Evolutionary conservation across 2,113 vertebrate species (phyloP).

Genomic region (Pachypanchax playfairii): DNA sequence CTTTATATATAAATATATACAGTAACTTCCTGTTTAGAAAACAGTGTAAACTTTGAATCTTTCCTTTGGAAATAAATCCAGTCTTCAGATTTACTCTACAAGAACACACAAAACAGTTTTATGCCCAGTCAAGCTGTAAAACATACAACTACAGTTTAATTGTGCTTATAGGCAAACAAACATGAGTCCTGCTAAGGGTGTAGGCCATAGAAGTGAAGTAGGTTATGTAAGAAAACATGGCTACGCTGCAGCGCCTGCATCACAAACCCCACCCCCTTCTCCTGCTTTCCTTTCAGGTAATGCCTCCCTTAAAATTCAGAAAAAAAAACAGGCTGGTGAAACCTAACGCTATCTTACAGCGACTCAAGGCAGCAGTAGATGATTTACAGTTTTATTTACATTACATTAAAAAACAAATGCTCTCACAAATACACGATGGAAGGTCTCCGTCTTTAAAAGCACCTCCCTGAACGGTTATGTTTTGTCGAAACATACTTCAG

Average conservation of each 20-base stretch:
- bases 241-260: constrained; percentile 9
- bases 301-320: constrained; percentile 13
- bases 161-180: constrained; percentile 37
- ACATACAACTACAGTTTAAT: constrained; percentile 17
- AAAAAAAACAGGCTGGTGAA: constrained; percentile 1
- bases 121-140: background rate
- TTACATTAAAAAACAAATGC: constrained; percentile 9
- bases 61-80: background rate
- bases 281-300: constrained; percentile 8
- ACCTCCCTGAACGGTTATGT: constrained; percentile 25
- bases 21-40: constrained; percentile 33
- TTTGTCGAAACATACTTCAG: constrained; percentile 18
- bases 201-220: constrained; percentile 26
- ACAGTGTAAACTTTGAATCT: constrained; percentile 3
- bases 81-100: background rate
- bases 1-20: constrained; percentile 56
- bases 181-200: constrained; percentile 28
- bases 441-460: background rate
- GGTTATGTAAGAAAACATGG: constrained; percentile 39
- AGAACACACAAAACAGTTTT: constrained; percentile 18
- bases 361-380: constrained; percentile 9
- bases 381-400: constrained; percentile 38
- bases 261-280: constrained; percentile 1
- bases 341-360: background rate
- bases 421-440: background rate